Conservation (phyloP, 2,888 invertebrate genomes). For the Ornithoptera alexandrae region DNA sequence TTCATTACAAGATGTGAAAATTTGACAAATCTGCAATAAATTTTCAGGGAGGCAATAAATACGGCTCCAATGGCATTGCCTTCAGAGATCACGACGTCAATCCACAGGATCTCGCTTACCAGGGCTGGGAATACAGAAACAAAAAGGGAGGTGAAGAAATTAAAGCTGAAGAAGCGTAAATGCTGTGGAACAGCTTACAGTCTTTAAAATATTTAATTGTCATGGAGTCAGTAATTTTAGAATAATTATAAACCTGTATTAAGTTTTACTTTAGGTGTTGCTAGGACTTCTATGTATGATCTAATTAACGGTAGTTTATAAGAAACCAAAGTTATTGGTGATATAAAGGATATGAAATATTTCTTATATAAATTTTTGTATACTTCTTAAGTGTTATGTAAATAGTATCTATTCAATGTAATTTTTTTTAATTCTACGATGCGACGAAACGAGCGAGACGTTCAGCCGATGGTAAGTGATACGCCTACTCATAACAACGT, state of each 20-base stretch:
- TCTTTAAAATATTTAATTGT: neutral
- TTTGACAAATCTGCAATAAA: neutral
- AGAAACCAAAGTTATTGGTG: neutral
- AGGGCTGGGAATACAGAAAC: conserved; percentile 85
- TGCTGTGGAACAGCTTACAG: conserved; percentile 34
- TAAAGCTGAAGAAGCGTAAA: conserved; percentile 62
- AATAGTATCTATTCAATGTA: conserved; percentile 33
- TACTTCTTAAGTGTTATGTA: conserved; percentile 42
- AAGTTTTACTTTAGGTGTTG: neutral
- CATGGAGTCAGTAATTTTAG: neutral
- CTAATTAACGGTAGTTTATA: neutral
- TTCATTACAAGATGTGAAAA: neutral
- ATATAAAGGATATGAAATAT: neutral
- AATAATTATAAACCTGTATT: neutral
- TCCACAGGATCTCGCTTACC: conserved; percentile 86
- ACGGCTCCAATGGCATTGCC: conserved; percentile 79
- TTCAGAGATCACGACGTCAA: conserved; percentile 81
- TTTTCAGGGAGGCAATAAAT: conserved; percentile 53
- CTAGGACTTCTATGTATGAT: neutral
- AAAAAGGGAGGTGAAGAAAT: conserved; percentile 75
- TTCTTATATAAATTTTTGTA: conserved; percentile 30
- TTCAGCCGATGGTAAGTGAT: too few relatives aligned
- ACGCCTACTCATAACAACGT: too few relatives aligned
- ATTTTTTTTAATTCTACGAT: neutral
- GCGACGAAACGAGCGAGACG: neutral